Conservation (phyloP, 2,113 vertebrate species). For the Holacanthus passer region DNA sequence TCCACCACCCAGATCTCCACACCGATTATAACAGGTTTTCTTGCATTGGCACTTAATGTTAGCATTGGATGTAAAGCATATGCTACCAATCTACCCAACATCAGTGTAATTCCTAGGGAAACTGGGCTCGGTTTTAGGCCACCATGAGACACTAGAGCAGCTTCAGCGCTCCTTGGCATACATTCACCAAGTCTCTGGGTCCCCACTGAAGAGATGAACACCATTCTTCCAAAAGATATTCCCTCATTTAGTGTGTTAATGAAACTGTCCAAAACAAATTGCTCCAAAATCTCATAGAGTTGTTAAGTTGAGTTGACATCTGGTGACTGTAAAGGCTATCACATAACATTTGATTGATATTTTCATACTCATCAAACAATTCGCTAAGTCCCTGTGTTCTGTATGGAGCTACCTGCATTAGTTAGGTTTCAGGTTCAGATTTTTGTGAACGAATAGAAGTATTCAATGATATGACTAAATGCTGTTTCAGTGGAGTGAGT, state of each 20-base stretch:
- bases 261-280: not conserved
- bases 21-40: no score
- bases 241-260: not conserved
- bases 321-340: no score
- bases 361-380: not conserved
- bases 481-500: not conserved
- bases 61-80: not conserved
- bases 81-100: not conserved
- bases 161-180: not conserved
- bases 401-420: not conserved
- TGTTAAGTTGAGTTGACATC: no score
- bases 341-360: not conserved
- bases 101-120: not conserved
- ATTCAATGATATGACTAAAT: not conserved
- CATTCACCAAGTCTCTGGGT: not conserved
- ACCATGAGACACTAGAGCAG: not conserved
- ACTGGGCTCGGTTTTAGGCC: not conserved
- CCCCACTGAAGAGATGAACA: not conserved
- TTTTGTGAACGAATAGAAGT: no score
- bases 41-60: not conserved
- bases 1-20: not conserved
- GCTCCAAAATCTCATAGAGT: not conserved
- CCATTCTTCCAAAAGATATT: no score
- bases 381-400: not conserved
- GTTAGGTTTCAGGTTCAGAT: not conserved